Base-by-base conservation (phyloP, 2,888 invertebrate genomes). In the Drosophila algonquin region DNA sequence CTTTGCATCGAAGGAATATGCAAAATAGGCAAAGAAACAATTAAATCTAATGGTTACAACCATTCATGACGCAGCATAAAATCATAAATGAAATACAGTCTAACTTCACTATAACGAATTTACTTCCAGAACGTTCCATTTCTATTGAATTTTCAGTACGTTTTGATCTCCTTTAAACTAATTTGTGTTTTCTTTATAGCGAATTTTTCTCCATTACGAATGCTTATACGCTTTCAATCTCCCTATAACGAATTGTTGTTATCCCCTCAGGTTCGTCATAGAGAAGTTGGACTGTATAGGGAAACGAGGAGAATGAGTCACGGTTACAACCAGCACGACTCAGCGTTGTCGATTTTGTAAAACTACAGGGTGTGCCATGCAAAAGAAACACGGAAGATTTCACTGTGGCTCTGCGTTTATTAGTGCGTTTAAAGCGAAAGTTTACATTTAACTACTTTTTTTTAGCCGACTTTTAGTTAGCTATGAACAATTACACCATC, bases 61-160 rank as follows among this genome's bases (percentile, higher is more conserved):
- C 3, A 5, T 40, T 1, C 10, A 32, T 32, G 32, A 32, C 10
- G 16, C n/a, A 21, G 46, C 18, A 18, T 12, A 16, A 48, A 48
- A 47, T 47, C 14, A n/a, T 51, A 30, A 52, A 35, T 53, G 14
- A 54, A 44, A n/a, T 14, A 53, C 24, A 24, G 24, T 24, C 24
- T 2, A 24, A 24, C 4, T 24, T 24, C 24, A 0, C 24, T 24
- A 24, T 24, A 24, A 24, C 24, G 24, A 24, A 24, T 24, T 3
- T 24, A 4, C 3, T 24, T 24, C 24, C 24, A 24, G 24, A 24
- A 24, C 24, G 3, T 2, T 21, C 21, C 21, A 21, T 21, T 21
- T 24, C 4, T 4, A 4, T 24, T 24, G 4, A 24, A 24, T 4
- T 3, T 24, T 24, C 24, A 24, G 24, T 24, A 24, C 24, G 24